These are phyloP conservation scores for Cryptocheilus praepositus DNA, from an alignment of 2,888 invertebrate genomes.

Conservation along the genomic window DNA sequence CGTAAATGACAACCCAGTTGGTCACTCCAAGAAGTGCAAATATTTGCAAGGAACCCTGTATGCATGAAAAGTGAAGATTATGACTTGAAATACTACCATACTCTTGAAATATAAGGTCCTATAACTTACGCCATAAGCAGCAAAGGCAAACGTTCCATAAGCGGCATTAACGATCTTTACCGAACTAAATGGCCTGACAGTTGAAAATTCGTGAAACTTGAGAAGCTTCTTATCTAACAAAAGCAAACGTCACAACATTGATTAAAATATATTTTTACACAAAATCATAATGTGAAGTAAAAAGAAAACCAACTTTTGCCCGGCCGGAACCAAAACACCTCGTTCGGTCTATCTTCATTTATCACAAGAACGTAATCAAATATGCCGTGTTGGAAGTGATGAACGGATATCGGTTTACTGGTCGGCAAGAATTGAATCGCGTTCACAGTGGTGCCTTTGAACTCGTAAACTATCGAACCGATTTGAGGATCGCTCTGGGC, in stretches of 20 bases:
- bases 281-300: no score
- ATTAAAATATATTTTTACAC: no score
- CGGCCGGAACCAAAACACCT: conserved; percentile 50
- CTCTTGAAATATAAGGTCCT: neutral
- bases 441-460: conserved; percentile 38
- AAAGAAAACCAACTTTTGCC: no score
- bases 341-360: conserved; percentile 49
- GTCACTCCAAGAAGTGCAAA: conserved; percentile 51
- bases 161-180: conserved; percentile 43
- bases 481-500: conserved; percentile 45
- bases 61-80: no score
- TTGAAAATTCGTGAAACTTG: conserved; percentile 51
- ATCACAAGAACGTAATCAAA: conserved; percentile 54
- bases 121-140: conserved; percentile 49
- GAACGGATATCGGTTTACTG: conserved; percentile 48
- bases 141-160: conserved; percentile 57
- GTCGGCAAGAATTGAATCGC: conserved; percentile 57
- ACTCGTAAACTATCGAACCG: conserved; percentile 57
- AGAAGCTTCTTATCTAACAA: conserved; percentile 56
- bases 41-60: conserved; percentile 20
- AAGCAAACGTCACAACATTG: neutral
- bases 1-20: conserved; percentile 14
- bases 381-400: conserved; percentile 50
- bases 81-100: neutral
- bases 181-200: conserved; percentile 44